Percentiles rank a stretch among this genome's conserved stretches.
These are phyloP conservation scores for Thymelicus acteon DNA, from an alignment of 2,888 invertebrate species.

Conservation along the genomic window DNA sequence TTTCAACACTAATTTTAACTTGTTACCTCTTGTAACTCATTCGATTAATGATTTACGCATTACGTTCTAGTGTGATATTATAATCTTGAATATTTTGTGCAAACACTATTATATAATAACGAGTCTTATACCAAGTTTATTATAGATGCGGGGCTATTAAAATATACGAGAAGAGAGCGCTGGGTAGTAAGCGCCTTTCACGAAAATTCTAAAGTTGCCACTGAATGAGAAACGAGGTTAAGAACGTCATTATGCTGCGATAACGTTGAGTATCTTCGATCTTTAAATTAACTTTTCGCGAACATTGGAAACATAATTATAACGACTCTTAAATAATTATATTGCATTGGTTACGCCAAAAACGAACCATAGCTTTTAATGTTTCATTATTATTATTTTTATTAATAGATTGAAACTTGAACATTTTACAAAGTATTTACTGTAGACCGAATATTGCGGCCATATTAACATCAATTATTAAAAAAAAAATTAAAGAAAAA, in stretches of 20 bases:
- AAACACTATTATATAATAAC: background rate
- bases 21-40: background rate
- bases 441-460: too few species aligned
- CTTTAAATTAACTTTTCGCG: constrained; percentile 6
- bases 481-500: too few species aligned
- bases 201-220: constrained; percentile 29
- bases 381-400: too few species aligned
- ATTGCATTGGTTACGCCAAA: too few species aligned
- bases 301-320: constrained; percentile 3
- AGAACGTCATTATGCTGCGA: constrained; percentile 28
- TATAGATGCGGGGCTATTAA: constrained; percentile 21
- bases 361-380: too few species aligned
- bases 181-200: constrained; percentile 30
- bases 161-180: constrained; percentile 30
- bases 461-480: too few species aligned
- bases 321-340: background rate
- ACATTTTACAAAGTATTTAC: too few species aligned
- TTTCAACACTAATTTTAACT: background rate
- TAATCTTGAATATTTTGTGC: too few species aligned
- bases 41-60: too few species aligned
- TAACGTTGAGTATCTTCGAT: constrained; percentile 18
- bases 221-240: constrained; percentile 29
- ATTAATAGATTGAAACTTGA: too few species aligned
- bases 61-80: too few species aligned
- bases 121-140: background rate